Conservation (phyloP, 2,888 invertebrate species). For the Conistra vaccinii region DNA sequence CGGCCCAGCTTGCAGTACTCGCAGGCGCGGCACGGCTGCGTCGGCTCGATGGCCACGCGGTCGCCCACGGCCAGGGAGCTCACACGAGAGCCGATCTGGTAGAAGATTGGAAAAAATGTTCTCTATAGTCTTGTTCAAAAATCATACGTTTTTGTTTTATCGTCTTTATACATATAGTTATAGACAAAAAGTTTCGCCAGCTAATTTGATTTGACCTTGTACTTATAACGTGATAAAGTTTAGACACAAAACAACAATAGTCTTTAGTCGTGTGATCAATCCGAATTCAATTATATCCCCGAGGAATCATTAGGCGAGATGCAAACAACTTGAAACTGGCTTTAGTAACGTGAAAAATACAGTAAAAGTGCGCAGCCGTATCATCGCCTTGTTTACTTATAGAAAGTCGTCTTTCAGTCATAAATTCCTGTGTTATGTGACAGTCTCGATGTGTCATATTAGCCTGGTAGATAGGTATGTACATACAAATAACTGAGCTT, state of each 20-base stretch:
- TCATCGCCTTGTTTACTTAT: background rate
- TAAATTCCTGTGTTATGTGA: too few species aligned
- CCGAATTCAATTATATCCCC: too few species aligned
- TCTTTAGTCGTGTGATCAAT: background rate
- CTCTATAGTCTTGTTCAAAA: background rate
- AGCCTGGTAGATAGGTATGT: background rate
- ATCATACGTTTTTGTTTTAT: background rate
- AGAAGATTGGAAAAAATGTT: background rate
- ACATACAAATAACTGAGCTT: conserved; percentile 81
- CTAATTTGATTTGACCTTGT: background rate
- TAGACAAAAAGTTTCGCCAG: background rate
- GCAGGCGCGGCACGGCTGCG: conserved; percentile 96
- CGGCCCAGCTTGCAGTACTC: conserved; percentile 95
- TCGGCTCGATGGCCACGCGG: conserved; percentile 98
- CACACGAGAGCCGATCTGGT: conserved; percentile 89
- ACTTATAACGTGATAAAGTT: background rate
- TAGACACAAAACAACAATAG: background rate
- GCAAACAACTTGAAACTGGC: background rate
- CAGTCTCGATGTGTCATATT: too few species aligned
- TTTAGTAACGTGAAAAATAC: background rate
- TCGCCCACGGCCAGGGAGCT: conserved; percentile 93
- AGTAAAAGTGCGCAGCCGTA: background rate
- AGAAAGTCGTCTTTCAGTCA: too few species aligned
- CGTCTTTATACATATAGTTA: too few species aligned
- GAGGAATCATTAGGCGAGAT: background rate